Base-by-base conservation (phyloP, 2,888 invertebrate genomes). In the Gastrophysa polygoni region DNA sequence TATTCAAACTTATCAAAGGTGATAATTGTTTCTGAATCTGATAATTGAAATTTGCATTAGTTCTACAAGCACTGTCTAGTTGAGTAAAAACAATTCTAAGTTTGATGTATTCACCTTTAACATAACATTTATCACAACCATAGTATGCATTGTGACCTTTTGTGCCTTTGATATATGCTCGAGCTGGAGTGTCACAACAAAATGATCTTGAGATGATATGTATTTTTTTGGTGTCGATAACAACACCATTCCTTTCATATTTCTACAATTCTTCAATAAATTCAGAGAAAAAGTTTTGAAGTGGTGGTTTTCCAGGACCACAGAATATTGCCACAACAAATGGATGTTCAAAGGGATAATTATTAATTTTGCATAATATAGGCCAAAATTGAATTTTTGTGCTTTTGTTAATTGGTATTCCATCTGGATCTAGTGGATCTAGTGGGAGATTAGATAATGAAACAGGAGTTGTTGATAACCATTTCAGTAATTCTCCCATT, bases 31-130 rank as follows among this genome's bases (percentile, higher is more conserved):
- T 68, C 56, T 70, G 69, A 17, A 14, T 43, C 46, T 32, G 52
- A 47, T 18, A 28, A 44, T 63, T 57, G 48, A 51, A 29, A 54
- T 56, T 55, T 46, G 17, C 24, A 63, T 68, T 64, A 43, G 66
- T 71, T 59, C 72, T 57, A 20, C 63, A 29, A 43, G 63, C 43
- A 28, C 69, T 69, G 47, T 69, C 51, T n/a, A 60, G 34, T 61
- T 69, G 58, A 29, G 58, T 50, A 68, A 67, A 73, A 28, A 52
- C 32, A 66, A 71, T 68, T 66, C 61, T 50, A 54, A 52, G 65
- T 52, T 68, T 57, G 14, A 49, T 50, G 59, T 65, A 63, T 17
- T 43, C 43, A 16, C 70, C 70, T 43, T 60, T 67, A 24, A 57
- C 63, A 49, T 21, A 51, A 58, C 70, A 72, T 59, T 66, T 71